Evolutionary conservation across 2,797 vertebrate genomes (phyloP), one percentile per base, ranked within the genome.

Genomic region (Parotocinclus haroldoi): DNA sequence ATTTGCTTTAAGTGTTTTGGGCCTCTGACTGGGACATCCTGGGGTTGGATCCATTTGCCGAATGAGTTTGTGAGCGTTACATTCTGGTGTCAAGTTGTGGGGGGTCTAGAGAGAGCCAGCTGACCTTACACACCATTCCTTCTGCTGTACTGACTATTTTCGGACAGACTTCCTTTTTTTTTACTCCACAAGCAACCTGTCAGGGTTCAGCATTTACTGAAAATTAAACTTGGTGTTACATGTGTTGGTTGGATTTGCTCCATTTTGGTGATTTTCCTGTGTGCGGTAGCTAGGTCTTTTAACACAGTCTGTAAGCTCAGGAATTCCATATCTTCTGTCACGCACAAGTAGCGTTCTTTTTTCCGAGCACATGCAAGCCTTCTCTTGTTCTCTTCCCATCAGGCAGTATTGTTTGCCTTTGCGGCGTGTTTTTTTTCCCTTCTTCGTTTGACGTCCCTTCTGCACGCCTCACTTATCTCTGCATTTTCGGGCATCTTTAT

Each of bases 401-500:
- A 65, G 53, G 14, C 61, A 74, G 56, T 75, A 61, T 77, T 80
- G 64, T 73, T 63, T 74, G 73, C 63, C 56, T 75, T 60, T 52
- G 45, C 69, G 11, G 10, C 19, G 45, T 69, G 62, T 55, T 64
- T 58, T 68, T 67, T 60, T 49, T 58, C 27, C 27, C 27, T 58
- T n/a, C n/a, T 59, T 57, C 40, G 66, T 76, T 71, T 80, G 76
- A 75, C 70, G 49, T 77, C 6, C 62, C 71, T 52, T 72, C 60
- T 63, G 14, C 59, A 72, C 71, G 70, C 70, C 71, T 80, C 44
- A 45, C 71, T 72, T 68, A 84, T 82, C 75, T 74, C 63, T 64
- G 67, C 69, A 44, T 81, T 80, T 76, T 72, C 39, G 71, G 81
- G 84, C 85, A 85, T 86, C 87, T 89, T 90, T 90, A 89, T 92